These are phyloP conservation scores for Fragum sueziense DNA, from an alignment of 2,888 invertebrate species.

Conservation along the genomic window DNA sequence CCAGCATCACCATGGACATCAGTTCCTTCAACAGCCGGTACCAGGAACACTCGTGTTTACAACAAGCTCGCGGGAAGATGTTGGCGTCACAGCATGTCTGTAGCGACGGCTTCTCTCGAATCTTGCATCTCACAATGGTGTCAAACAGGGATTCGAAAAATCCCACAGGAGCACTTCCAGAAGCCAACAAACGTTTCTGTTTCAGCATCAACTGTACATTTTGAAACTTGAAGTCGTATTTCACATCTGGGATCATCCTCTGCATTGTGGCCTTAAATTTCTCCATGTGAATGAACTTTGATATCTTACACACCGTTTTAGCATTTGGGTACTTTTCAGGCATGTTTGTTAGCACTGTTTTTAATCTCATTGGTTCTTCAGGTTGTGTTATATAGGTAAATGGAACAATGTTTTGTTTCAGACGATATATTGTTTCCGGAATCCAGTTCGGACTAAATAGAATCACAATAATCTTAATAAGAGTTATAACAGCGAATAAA, in stretches of 20 bases:
- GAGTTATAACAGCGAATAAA: slow-evolving; percentile 63
- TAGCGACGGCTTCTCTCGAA: slow-evolving; percentile 69
- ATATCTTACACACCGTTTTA: slow-evolving; percentile 27
- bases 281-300: slow-evolving; percentile 39
- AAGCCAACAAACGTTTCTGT: slow-evolving; percentile 62
- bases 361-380: slow-evolving; percentile 13
- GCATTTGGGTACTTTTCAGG: slow-evolving; percentile 30
- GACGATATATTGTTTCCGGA: slow-evolving; percentile 67
- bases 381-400: slow-evolving; percentile 18
- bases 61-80: slow-evolving; percentile 44
- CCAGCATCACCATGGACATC: slow-evolving; percentile 63
- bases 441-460: slow-evolving; percentile 72
- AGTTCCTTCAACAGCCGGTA: slow-evolving; percentile 60
- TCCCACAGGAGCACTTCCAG: slow-evolving; percentile 68
- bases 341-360: slow-evolving; percentile 32
- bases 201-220: slow-evolving; percentile 64
- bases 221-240: slow-evolving; percentile 50
- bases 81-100: slow-evolving; percentile 67
- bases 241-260: slow-evolving; percentile 36
- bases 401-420: slow-evolving; percentile 27
- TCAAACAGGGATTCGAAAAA: slow-evolving; percentile 67
- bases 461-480: slow-evolving; percentile 71
- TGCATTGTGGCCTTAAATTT: slow-evolving; percentile 45
- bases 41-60: slow-evolving; percentile 60
- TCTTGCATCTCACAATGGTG: slow-evolving; percentile 72